phyloP scores from a whole-genome alignment of 2,888 invertebrate genomes.

The Caenorhabditis virilis region DNA sequence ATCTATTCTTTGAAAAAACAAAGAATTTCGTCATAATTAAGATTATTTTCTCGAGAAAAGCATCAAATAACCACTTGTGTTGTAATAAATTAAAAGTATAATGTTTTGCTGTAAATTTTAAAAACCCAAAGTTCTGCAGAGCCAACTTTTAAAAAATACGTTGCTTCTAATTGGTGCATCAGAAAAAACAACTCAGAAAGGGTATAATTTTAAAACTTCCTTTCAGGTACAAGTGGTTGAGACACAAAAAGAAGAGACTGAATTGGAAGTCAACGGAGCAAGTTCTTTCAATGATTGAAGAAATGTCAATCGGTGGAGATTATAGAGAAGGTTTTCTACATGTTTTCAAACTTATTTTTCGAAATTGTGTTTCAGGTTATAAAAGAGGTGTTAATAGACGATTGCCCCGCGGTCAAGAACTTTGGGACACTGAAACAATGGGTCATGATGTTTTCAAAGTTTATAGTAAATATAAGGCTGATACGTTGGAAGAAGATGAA shows the following conservation, averaged over 20 bases:
- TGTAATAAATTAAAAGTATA: no score
- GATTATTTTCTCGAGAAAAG: no score
- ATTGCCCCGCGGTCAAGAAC: slow-evolving; percentile 63
- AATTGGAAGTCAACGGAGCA: slow-evolving; percentile 60
- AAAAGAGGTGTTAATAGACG: slow-evolving; percentile 58
- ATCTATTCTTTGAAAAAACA: no score
- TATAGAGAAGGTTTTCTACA: slow-evolving; percentile 57
- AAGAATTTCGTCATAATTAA: no score
- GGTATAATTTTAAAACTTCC: no score
- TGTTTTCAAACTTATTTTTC: no score
- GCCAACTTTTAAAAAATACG: neutral
- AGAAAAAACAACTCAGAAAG: neutral
- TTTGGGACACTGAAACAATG: slow-evolving; percentile 67
- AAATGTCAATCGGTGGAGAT: slow-evolving; percentile 64
- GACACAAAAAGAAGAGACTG: slow-evolving; percentile 53
- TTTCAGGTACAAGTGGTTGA: slow-evolving; percentile 52
- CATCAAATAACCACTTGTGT: no score
- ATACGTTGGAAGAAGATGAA: slow-evolving; percentile 40
- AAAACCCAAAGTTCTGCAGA: neutral
- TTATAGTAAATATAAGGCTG: slow-evolving; percentile 65
- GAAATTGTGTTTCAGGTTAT: slow-evolving; percentile 29
- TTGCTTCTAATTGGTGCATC: neutral
- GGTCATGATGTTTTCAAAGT: slow-evolving; percentile 65
- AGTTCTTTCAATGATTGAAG: slow-evolving; percentile 64
- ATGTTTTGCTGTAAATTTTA: no score